Evolutionary conservation across 2,797 vertebrate species (phyloP).

Genomic region (Macropus fuliginosus): DNA sequence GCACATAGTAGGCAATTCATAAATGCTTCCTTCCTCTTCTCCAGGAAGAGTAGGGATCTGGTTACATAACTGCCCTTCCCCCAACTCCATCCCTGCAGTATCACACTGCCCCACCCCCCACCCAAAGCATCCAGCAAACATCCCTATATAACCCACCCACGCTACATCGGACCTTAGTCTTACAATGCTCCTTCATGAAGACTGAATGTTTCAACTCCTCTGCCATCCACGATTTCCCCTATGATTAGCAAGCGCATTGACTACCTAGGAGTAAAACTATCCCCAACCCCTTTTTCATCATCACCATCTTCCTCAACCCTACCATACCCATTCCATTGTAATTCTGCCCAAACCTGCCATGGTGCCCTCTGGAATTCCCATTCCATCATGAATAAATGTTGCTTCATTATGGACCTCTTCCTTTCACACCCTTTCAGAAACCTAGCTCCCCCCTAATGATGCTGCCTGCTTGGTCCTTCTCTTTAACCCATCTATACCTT

Average conservation of each 20-base stretch:
- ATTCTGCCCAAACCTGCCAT: neutral
- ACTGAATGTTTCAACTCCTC: conserved; percentile 48
- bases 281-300: neutral
- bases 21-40: neutral
- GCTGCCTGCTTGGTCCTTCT: neutral
- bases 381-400: neutral
- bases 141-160: neutral
- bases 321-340: neutral
- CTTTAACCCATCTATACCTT: neutral
- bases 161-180: neutral
- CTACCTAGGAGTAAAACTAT: neutral
- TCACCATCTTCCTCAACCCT: neutral
- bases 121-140: neutral
- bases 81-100: neutral
- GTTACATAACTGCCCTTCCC: neutral
- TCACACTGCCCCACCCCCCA: too few relatives aligned
- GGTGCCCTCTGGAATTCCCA: neutral
- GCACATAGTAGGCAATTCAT: neutral
- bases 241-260: neutral
- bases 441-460: neutral
- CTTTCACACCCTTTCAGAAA: neutral
- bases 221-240: conserved; percentile 44
- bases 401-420: neutral
- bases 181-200: conserved; percentile 49
- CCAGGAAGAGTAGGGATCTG: neutral